Evolutionary conservation across 2,797 vertebrate species (phyloP).

Genomic region (Linurgus olivaceus): DNA sequence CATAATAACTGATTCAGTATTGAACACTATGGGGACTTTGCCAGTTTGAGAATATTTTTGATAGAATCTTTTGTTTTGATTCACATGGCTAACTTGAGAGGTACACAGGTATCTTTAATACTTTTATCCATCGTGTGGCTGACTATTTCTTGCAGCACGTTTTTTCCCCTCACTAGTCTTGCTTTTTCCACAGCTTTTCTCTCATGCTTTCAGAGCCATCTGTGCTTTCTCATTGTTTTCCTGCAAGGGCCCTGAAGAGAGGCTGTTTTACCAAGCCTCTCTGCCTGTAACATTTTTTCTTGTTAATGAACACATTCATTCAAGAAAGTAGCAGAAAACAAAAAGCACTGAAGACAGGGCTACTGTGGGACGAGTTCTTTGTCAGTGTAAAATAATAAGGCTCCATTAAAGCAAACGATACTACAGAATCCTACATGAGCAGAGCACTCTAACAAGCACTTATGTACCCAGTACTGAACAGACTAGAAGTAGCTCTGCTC

Average conservation of each 20-base stretch:
- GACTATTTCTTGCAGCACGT: not conserved
- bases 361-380: conserved; percentile 13
- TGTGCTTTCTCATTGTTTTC: conserved; percentile 57
- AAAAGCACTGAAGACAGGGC: conserved; percentile 8
- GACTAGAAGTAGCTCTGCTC: not conserved
- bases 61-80: not conserved
- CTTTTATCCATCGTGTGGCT: not conserved
- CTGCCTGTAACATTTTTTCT: conserved; percentile 9
- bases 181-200: conserved; percentile 48
- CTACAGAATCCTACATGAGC: not conserved
- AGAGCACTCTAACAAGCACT: not conserved
- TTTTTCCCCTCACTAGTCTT: conserved; percentile 10
- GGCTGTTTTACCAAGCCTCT: conserved; percentile 32
- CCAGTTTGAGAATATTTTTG: not conserved
- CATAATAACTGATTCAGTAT: not conserved
- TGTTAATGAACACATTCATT: conserved; percentile 56
- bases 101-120: not conserved
- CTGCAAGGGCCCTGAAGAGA: not conserved
- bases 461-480: not conserved
- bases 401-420: conserved; percentile 14
- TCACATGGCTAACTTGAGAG: not conserved
- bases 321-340: conserved; percentile 43
- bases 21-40: not conserved
- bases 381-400: conserved; percentile 11
- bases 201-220: conserved; percentile 50